phyloP scores from a whole-genome alignment of 2,113 vertebrate species.

The Panthera uncia region DNA sequence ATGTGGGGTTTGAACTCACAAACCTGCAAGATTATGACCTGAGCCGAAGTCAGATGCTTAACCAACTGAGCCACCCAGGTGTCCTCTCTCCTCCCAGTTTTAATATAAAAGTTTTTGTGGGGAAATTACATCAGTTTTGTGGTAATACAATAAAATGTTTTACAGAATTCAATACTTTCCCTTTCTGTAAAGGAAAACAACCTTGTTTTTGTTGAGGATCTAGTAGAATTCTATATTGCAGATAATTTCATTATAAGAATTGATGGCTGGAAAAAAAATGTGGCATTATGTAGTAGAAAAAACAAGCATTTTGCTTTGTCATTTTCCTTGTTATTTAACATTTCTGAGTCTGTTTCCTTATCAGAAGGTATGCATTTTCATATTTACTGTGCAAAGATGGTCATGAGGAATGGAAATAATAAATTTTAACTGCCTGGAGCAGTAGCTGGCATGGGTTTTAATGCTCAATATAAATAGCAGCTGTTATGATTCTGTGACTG shows the following conservation, averaged over 20 bases:
- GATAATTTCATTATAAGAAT: slow-evolving; percentile 24
- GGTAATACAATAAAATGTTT: not conserved
- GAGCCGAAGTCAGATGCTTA: too few relatives aligned
- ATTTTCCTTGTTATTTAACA: not conserved
- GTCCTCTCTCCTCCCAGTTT: not conserved
- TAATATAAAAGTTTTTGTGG: slow-evolving; percentile 3
- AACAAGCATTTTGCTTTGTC: not conserved
- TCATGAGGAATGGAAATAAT: slow-evolving; percentile 6
- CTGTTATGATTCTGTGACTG: not conserved
- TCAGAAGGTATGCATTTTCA: not conserved
- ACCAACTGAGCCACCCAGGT: too few relatives aligned
- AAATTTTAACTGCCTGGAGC: not conserved
- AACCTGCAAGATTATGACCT: too few relatives aligned
- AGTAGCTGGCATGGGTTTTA: not conserved
- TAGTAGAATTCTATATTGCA: not conserved
- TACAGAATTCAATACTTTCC: not conserved
- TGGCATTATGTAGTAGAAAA: not conserved
- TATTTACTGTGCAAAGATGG: not conserved
- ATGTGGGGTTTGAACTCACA: too few relatives aligned
- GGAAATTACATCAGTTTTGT: slow-evolving; percentile 11
- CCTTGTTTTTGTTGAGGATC: not conserved
- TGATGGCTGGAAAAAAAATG: not conserved
- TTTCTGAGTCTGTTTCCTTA: not conserved
- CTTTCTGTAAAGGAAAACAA: not conserved
- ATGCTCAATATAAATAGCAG: not conserved